phyloP scores from a whole-genome alignment of 2,888 invertebrate genomes.

The Drosophila anomalata region DNA sequence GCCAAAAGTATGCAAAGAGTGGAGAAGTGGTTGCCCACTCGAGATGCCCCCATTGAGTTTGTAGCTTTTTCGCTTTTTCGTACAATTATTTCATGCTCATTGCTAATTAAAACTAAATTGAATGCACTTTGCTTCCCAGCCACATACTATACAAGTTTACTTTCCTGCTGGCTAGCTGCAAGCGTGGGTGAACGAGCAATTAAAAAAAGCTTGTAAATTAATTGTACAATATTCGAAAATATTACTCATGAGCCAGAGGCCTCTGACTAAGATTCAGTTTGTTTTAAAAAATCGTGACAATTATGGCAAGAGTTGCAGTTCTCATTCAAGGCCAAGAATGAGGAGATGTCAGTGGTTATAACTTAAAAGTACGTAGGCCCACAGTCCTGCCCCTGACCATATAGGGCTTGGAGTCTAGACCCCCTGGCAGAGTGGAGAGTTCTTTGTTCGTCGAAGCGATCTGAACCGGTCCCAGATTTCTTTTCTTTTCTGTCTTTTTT shows the following conservation, averaged over 20 bases:
- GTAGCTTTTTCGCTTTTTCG: conserved; percentile 19
- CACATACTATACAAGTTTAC: conserved; percentile 6
- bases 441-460: conserved; percentile 63
- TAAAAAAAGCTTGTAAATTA: not conserved
- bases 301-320: conserved; percentile 11
- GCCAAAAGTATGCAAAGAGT: conserved; percentile 50
- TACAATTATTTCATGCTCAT: conserved; percentile 77
- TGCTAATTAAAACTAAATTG: conserved; percentile 80
- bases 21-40: not conserved
- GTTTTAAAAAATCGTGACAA: not conserved
- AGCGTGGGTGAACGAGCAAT: conserved; percentile 5
- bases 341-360: conserved; percentile 10
- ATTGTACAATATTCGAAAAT: not conserved
- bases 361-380: conserved; percentile 1
- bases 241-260: not conserved
- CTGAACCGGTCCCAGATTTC: conserved; percentile 30
- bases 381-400: conserved; percentile 52
- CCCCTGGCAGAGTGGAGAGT: conserved; percentile 42
- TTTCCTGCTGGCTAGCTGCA: no score
- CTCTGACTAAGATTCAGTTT: not conserved
- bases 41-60: no score
- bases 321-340: conserved; percentile 19
- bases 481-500: conserved; percentile 2
- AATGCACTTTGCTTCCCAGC: conserved; percentile 51
- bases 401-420: conserved; percentile 66